Evolutionary conservation across 2,888 invertebrate genomes (phyloP).

Genomic region (Lasioglossum leucozonium): DNA sequence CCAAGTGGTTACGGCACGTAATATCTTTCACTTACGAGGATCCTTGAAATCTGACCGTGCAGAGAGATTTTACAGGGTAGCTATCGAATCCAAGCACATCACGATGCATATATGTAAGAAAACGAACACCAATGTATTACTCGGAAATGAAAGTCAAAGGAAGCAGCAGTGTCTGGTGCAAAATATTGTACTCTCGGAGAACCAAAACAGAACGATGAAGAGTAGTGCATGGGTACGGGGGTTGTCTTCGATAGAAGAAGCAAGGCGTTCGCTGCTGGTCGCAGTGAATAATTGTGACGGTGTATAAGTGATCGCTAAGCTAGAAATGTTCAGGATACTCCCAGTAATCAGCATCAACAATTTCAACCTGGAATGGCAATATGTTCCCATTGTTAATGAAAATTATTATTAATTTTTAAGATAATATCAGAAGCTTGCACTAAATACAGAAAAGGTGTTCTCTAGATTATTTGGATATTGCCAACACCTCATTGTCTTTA

Average conservation of each 20-base stretch:
- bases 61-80: slow-evolving; percentile 53
- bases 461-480: background rate
- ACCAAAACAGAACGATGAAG: slow-evolving; percentile 44
- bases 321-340: slow-evolving; percentile 53
- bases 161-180: slow-evolving; percentile 69
- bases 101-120: slow-evolving; percentile 67
- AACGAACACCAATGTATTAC: slow-evolving; percentile 56
- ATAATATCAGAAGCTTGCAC: too few species aligned
- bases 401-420: background rate
- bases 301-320: slow-evolving; percentile 7
- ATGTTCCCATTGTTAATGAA: background rate
- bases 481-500: background rate
- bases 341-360: background rate
- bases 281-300: slow-evolving; percentile 25
- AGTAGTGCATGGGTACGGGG: slow-evolving; percentile 44
- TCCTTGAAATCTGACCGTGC: background rate
- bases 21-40: background rate
- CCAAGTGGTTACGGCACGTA: background rate
- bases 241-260: slow-evolving; percentile 31
- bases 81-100: slow-evolving; percentile 61
- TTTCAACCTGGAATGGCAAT: background rate
- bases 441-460: background rate
- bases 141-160: slow-evolving; percentile 61
- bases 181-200: slow-evolving; percentile 55
- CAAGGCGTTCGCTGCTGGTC: slow-evolving; percentile 44